Base-by-base conservation (phyloP, 1,140 invertebrate genomes). In the Manduca sexta region DNA sequence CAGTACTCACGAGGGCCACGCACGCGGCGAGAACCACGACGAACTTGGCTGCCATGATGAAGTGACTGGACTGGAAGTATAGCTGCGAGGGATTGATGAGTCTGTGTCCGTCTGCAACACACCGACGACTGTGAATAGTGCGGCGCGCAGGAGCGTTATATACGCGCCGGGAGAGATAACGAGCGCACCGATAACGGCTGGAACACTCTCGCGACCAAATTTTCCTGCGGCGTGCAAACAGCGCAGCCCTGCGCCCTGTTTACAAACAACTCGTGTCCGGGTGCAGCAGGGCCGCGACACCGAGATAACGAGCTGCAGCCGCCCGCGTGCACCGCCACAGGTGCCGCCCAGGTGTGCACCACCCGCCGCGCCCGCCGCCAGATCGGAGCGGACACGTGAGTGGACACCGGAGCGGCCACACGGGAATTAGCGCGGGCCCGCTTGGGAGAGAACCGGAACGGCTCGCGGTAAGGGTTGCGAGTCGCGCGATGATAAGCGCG, bases 1-100 rank as follows among this genome's bases (percentile, higher is more conserved):
- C 6, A 18, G 30, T 42, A 80, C 76, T 75, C 46, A 83, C 79
- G 56, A 80, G 41, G 45, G 76, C 79, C 45, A 83, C 18, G 64
- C 68, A 77, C 49, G 74, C 73, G 51, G 74, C 73, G 52, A 69
- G 35, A 58, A 81, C 47, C 0, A 72, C 43, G 48, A 77, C 14
- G 52, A 74, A 64, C 53, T 72, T 79, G 59, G 62, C 54, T 29
- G 44, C 56, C 69, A 74, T 72, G 39, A 44, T 68, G 56, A 26
- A 26, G 4, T 26, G 8, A 26, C 8, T 26, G 4, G 21, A 26
- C 21, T 0, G 21, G 49, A 35, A 37, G 44, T 30, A n/a, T 33
- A 18, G 39, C 5, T 35, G 21, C 2, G 41, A 14, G 12, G 14
- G 42, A 31, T 2, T 40, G 21, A 14, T 37, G 26, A 34, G 42